Percentiles rank a stretch among this genome's conserved stretches.
Conservation (phyloP, 1,140 invertebrate genomes). For the Alviniconcha marisindica region DNA sequence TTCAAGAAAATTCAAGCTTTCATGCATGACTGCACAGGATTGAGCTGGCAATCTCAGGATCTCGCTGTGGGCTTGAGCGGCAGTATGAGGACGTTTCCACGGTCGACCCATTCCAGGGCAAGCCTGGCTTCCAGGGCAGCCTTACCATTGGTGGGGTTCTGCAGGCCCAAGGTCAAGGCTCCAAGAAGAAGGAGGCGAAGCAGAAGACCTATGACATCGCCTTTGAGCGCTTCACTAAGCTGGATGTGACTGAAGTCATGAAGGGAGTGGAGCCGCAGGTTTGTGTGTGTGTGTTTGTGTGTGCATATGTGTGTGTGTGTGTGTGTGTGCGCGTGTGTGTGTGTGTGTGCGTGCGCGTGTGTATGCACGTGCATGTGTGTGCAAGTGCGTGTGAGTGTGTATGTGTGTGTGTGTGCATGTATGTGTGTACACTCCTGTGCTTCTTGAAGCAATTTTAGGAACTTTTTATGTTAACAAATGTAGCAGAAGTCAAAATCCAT, state of each 20-base stretch:
- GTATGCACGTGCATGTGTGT: background rate
- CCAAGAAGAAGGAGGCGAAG: conserved; percentile 49
- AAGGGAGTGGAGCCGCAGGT: conserved; percentile 44
- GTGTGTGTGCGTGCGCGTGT: background rate
- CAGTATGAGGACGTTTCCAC: background rate
- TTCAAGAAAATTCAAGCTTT: too few species aligned
- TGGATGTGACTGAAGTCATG: conserved; percentile 42
- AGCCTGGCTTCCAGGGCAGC: conserved; percentile 26
- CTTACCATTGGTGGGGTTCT: conserved; percentile 23
- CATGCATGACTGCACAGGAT: conserved; percentile 17
- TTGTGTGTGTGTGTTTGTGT: background rate
- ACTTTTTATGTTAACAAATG: too few species aligned
- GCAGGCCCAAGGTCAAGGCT: conserved; percentile 6
- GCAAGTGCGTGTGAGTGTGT: background rate
- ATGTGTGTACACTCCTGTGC: too few species aligned
- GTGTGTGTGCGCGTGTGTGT: background rate
- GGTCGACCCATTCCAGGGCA: background rate
- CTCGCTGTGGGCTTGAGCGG: conserved; percentile 24
- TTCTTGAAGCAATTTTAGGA: too few species aligned
- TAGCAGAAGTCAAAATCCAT: too few species aligned
- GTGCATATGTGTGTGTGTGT: too few species aligned
- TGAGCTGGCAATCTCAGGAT: conserved; percentile 30
- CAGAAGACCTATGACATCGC: conserved; percentile 53
- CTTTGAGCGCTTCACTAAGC: conserved; percentile 47
- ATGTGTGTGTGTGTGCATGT: too few species aligned